Percentiles rank a stretch among this genome's conserved stretches.
These are phyloP conservation scores for Heterodera carotae DNA, from an alignment of 1,140 invertebrate genomes.

Conservation along the genomic window DNA sequence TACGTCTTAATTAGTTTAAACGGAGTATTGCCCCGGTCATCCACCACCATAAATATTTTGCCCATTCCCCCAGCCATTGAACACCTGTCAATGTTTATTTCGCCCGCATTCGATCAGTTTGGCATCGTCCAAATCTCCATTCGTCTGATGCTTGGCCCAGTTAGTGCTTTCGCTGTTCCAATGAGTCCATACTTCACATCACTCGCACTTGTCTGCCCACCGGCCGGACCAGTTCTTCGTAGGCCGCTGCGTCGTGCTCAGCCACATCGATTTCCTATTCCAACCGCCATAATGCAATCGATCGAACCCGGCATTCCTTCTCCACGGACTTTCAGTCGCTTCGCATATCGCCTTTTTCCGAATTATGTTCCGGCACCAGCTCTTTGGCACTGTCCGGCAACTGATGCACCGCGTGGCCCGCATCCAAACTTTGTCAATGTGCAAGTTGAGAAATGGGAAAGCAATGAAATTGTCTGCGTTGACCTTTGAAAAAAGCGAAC, in stretches of 20 bases:
- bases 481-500: constrained; percentile 24
- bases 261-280: constrained; percentile 88
- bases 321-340: constrained; percentile 70
- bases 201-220: constrained; percentile 77
- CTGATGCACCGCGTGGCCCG: constrained; percentile 87
- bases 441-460: no score
- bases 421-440: constrained; percentile 72
- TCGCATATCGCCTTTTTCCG: constrained; percentile 82
- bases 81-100: constrained; percentile 82
- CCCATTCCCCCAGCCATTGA: no score
- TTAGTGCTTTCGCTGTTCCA: constrained; percentile 87
- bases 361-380: constrained; percentile 80
- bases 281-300: no score
- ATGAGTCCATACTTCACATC: constrained; percentile 67
- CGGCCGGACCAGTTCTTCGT: constrained; percentile 78
- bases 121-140: constrained; percentile 89
- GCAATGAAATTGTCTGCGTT: constrained; percentile 76
- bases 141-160: constrained; percentile 87
- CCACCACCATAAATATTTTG: no score
- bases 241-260: constrained; percentile 84
- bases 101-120: constrained; percentile 88
- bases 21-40: no score
- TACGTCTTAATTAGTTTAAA: no score
- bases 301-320: no score
- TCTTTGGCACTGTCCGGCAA: constrained; percentile 86